Percentiles rank a stretch among this genome's conserved stretches.
Evolutionary conservation across 2,113 vertebrate species (phyloP).

Genomic region (Mesoclemmys tuberculata): DNA sequence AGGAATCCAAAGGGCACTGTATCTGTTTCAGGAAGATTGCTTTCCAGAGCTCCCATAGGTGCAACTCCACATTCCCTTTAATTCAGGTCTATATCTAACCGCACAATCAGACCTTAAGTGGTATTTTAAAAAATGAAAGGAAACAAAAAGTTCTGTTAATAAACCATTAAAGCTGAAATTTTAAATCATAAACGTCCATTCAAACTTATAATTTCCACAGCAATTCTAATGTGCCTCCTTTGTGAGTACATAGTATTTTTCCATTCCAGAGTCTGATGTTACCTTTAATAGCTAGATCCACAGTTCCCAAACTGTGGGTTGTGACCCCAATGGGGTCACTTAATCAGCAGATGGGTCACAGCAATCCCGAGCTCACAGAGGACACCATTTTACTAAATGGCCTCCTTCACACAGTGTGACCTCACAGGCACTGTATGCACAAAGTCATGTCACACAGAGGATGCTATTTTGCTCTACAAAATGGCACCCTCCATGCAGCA

Average conservation of each 20-base stretch:
- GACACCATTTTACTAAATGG: no score
- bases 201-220: neutral
- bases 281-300: neutral
- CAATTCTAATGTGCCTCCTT: neutral
- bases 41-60: neutral
- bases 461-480: no score
- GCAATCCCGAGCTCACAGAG: no score
- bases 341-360: no score
- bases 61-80: neutral
- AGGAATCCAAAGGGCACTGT: rapidly evolving
- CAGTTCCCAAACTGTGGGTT: no score
- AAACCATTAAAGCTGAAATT: neutral
- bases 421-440: no score
- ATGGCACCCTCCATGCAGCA: no score
- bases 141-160: neutral
- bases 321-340: no score
- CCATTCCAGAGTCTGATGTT: neutral
- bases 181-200: rapidly evolving
- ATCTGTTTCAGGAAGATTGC: neutral
- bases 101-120: neutral
- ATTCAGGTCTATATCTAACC: rapidly evolving
- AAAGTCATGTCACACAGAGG: no score
- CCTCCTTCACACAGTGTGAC: no score
- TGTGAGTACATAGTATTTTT: rapidly evolving
- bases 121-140: neutral